These are phyloP conservation scores for Ondatra zibethicus DNA, from an alignment of 2,113 vertebrate species.

Conservation along the genomic window DNA sequence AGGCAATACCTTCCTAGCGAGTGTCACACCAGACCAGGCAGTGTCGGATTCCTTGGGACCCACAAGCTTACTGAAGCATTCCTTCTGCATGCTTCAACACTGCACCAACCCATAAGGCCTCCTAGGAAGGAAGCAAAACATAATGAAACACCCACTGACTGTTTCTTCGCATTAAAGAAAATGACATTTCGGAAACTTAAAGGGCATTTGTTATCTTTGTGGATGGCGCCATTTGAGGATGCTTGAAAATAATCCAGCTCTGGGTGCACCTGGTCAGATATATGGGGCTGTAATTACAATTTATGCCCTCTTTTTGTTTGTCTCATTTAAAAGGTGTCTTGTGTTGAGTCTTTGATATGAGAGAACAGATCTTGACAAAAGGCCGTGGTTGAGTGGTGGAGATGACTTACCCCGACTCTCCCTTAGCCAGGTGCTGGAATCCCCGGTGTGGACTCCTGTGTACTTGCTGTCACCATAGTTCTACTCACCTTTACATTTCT, in stretches of 20 bases:
- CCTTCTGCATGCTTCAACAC: not conserved
- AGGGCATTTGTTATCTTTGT: not conserved
- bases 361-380: not conserved
- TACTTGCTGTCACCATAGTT: not conserved
- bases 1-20: constrained; percentile 43
- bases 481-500: not conserved
- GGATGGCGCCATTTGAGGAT: not conserved
- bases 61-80: constrained; percentile 65
- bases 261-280: not conserved
- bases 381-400: not conserved
- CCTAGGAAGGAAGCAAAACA: constrained; percentile 30
- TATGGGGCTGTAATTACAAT: not conserved
- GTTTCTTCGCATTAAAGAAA: constrained; percentile 37
- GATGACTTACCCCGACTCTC: not conserved
- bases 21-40: not conserved
- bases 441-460: not conserved
- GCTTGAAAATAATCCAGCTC: not conserved
- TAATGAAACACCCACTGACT: not conserved
- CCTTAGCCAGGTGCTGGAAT: not conserved
- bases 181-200: not conserved
- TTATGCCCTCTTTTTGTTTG: not conserved
- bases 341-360: not conserved
- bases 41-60: not conserved
- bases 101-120: not conserved
- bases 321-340: constrained; percentile 29